phyloP scores from a whole-genome alignment of 92 coral and sea anemone species.

The Anthopleura xanthogrammica region DNA sequence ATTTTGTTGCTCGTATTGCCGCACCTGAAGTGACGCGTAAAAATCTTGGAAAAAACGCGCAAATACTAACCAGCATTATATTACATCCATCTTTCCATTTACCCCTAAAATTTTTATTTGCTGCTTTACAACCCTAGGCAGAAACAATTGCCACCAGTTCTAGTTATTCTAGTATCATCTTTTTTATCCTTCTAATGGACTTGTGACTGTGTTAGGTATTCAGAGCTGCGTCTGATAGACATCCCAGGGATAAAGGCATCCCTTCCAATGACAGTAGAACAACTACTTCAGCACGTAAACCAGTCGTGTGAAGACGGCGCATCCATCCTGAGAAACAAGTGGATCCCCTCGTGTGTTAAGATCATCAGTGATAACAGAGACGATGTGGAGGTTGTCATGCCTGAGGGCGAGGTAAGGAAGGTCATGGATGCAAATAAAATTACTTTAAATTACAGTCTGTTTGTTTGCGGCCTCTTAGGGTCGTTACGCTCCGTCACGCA shows the following conservation, averaged over 20 bases:
- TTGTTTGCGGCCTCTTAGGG: too few species aligned
- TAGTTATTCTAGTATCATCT: neutral
- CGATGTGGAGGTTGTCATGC: constrained; percentile 82
- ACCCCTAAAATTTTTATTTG: too few species aligned
- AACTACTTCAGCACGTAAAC: constrained; percentile 62
- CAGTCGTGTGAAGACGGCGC: constrained; percentile 72
- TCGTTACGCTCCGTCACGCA: too few species aligned
- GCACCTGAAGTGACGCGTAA: too few species aligned
- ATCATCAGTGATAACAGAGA: constrained; percentile 80
- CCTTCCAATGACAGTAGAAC: constrained; percentile 71
- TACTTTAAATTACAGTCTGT: neutral
- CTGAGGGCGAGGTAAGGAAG: constrained; percentile 71
- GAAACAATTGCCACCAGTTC: neutral
- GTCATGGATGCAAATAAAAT: too few species aligned
- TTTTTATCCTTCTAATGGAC: neutral
- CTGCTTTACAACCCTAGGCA: too few species aligned
- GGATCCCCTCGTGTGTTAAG: constrained; percentile 92
- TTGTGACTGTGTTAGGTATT: constrained; percentile 47
- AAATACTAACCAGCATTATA: too few species aligned
- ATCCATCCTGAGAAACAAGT: constrained; percentile 54
- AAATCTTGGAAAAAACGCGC: too few species aligned
- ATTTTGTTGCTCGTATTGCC: too few species aligned
- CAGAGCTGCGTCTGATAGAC: constrained; percentile 78
- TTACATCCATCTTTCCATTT: too few species aligned
- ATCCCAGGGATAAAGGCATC: constrained; percentile 58